Evolutionary conservation across 2,888 invertebrate species (phyloP).

Genomic region (Macrophya alboannulata): DNA sequence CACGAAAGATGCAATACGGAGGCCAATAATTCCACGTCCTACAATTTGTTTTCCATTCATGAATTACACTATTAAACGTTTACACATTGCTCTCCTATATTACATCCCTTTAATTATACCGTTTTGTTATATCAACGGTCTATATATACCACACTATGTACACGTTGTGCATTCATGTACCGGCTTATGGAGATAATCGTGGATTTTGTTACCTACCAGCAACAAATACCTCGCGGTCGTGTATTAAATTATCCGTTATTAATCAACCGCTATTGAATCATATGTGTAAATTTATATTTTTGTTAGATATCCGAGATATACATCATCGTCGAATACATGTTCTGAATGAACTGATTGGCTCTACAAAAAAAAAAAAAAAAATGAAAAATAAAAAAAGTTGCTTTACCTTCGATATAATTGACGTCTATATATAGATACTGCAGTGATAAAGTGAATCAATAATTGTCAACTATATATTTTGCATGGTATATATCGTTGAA

Average conservation of each 20-base stretch:
- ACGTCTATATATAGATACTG: too few relatives aligned
- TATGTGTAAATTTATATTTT: background rate
- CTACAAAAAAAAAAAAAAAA: background rate
- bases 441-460: background rate
- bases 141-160: background rate
- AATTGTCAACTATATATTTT: background rate
- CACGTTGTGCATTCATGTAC: background rate
- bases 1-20: background rate
- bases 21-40: background rate
- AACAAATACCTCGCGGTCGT: background rate
- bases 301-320: background rate
- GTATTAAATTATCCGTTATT: constrained; percentile 33
- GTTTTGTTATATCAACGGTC: background rate
- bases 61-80: constrained; percentile 39
- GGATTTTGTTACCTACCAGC: constrained; percentile 21
- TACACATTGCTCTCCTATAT: background rate
- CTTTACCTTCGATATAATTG: background rate
- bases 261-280: background rate
- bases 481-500: background rate
- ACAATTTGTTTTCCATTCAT: constrained; percentile 32
- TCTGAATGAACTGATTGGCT: background rate
- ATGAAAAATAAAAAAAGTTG: background rate
- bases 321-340: background rate
- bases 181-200: constrained; percentile 42
- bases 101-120: constrained; percentile 15